Evolutionary conservation across 2,113 vertebrate genomes (phyloP).

Genomic region (Buteo buteo): DNA sequence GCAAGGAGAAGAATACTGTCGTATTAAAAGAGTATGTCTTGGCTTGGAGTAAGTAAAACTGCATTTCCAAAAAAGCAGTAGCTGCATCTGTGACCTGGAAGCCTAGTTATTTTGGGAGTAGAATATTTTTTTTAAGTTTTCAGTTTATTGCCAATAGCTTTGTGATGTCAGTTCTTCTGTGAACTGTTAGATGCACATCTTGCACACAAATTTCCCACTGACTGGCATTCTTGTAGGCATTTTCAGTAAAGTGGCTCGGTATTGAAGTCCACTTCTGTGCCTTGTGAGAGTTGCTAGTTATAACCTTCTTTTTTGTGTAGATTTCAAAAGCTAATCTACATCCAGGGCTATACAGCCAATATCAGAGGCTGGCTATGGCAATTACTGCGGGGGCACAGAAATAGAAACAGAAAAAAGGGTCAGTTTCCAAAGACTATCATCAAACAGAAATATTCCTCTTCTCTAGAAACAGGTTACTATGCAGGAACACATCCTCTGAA

Average conservation of each 20-base stretch:
- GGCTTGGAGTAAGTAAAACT: background rate
- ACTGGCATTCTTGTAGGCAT: background rate
- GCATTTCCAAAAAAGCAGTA: background rate
- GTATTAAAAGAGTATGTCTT: background rate
- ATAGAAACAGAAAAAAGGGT: background rate
- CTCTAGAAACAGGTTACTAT: background rate
- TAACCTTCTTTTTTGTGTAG: background rate
- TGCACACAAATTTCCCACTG: background rate
- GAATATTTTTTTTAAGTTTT: background rate
- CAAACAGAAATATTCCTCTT: background rate
- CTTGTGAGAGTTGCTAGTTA: background rate
- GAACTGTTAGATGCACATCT: background rate
- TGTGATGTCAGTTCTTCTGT: background rate
- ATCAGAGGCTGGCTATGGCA: background rate
- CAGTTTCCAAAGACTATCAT: background rate
- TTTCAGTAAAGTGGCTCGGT: background rate
- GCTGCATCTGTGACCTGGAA: background rate
- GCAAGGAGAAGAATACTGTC: background rate
- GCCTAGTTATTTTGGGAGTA: background rate
- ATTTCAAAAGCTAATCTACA: background rate
- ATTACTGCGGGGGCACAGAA: background rate
- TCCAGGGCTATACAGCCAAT: background rate
- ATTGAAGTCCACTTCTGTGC: background rate
- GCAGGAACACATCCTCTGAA: background rate
- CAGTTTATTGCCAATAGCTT: background rate